Evolutionary conservation across 2,797 vertebrate genomes (phyloP), one percentile per base, ranked within the genome.

Genomic region (Alfaro cultratus): DNA sequence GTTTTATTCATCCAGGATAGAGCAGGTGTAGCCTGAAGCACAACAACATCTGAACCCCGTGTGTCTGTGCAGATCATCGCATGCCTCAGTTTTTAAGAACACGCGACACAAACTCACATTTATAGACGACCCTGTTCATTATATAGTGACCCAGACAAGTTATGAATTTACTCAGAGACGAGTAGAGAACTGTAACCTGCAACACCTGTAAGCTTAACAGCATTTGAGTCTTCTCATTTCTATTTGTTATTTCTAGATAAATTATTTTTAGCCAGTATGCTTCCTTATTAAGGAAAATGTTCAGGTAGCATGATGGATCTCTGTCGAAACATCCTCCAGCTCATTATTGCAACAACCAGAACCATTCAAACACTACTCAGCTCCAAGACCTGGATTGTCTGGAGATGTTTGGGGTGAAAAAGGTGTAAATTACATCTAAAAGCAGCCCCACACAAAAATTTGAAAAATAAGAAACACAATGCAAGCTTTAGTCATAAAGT

Each of bases 1-100:
- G 55, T 62, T 72, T 12, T 74, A 11, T 47, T 45, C 39, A 16
- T 64, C 73, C 51, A 71, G 64, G 67, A 78, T 26, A 77, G 60
- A 74, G 75, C 78, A 82, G 74, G 9, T 57, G 31, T 53, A 43
- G 49, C 76, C 13, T 31, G 23, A 21, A 15, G 34, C 60, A 60
- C 74, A 31, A 26, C 81, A 60, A 83, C 80, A 73, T 83, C 31
- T 82, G 62, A 81, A 82, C 83, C 79, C 53, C 43, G 16, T 49
- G 72, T 71, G 62, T 62, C 18, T 62, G 62, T 73, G 46, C 62
- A 62, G 72, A 62, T 49, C 46, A 73, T 73, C 23, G 62, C 29
- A 70, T 76, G 21, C 34, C 34, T 47, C 45, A 34, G 1, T 36
- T 11, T 36, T 15, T 43, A n/a, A 62, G 18, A 62, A 41, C 49